These are phyloP conservation scores for Camelus dromedarius DNA, from an alignment of 2,113 vertebrate species.

Conservation along the genomic window DNA sequence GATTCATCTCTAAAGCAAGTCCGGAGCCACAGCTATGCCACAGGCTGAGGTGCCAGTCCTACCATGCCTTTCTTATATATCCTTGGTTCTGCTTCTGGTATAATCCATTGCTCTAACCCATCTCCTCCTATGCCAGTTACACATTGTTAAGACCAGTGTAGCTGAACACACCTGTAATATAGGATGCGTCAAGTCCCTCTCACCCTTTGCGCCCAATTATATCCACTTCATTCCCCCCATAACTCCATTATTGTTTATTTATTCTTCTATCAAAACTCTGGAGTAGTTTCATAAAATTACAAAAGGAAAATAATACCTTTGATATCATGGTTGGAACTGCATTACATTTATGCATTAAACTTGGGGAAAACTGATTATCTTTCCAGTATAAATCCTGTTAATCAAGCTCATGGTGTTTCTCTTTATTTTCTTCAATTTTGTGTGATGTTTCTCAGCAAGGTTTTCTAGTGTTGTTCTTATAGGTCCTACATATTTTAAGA, in stretches of 20 bases:
- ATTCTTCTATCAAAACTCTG: background rate
- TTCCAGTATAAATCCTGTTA: background rate
- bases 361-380: background rate
- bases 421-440: background rate
- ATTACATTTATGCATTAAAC: background rate
- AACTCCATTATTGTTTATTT: background rate
- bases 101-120: background rate
- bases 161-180: background rate
- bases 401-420: background rate
- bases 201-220: background rate
- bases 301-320: background rate
- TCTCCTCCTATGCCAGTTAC: background rate
- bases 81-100: background rate
- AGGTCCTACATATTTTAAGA: background rate
- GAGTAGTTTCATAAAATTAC: background rate
- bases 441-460: background rate
- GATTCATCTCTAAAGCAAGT: background rate
- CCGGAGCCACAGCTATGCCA: background rate
- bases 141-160: background rate
- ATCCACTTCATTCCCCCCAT: background rate
- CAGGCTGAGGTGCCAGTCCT: background rate
- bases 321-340: background rate
- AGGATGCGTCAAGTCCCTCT: background rate
- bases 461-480: conserved; percentile 7
- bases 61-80: background rate